These are phyloP conservation scores for Xenops minutus DNA, from an alignment of 2,797 vertebrate species.

Conservation along the genomic window DNA sequence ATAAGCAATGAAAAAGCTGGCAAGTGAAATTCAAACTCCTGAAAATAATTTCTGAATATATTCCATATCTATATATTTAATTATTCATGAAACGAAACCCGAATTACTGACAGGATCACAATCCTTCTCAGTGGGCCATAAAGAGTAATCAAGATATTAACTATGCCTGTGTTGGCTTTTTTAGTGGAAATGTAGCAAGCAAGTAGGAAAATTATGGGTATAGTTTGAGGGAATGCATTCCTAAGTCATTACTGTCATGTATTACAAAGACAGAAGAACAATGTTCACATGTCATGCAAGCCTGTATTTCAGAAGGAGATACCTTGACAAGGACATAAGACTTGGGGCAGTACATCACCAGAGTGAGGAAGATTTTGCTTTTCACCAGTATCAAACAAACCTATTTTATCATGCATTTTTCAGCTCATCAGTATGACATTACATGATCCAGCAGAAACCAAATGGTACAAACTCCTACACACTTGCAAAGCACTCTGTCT, in stretches of 20 bases:
- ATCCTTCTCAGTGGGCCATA: not conserved
- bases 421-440: not conserved
- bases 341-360: not conserved
- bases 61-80: not conserved
- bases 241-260: not conserved
- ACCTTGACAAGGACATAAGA: not conserved
- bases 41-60: slow-evolving; percentile 5
- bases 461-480: not conserved
- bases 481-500: not conserved
- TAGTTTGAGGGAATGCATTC: not conserved
- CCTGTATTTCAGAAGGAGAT: not conserved
- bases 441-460: slow-evolving; percentile 24
- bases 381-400: not conserved
- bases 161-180: rapidly evolving
- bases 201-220: not conserved
- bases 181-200: not conserved
- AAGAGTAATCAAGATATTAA: not conserved
- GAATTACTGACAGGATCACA: not conserved
- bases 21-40: slow-evolving; percentile 31
- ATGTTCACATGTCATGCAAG: rapidly evolving
- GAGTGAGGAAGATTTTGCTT: not conserved
- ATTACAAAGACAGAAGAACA: not conserved
- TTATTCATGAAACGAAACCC: slow-evolving; percentile 29
- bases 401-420: not conserved
- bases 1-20: not conserved